Evolutionary conservation across 2,113 vertebrate species (phyloP), one percentile per base, ranked within the genome.

Genomic region (Tachycineta bicolor): DNA sequence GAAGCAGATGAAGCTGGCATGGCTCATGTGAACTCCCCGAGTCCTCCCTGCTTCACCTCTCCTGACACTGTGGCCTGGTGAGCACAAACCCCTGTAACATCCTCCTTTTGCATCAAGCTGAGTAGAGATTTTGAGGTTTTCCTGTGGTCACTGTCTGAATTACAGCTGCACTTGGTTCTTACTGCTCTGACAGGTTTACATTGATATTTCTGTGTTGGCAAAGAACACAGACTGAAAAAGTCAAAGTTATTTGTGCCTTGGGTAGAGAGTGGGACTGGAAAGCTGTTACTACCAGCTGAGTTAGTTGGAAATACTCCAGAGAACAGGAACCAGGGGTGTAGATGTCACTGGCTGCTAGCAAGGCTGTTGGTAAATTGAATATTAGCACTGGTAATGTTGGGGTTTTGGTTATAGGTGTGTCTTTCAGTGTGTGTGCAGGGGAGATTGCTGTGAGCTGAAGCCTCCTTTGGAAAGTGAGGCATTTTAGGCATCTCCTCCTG

Each of bases 71-170:
- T 93, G 89, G 34, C 83, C 73, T 14, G 2, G 43, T 86, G 34
- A 78, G 69, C 84, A 43, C 59, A 87, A 53, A 79, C 78, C 70
- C 89, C 82, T 89, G 25, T 46, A 9, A 67, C 55, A 63, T 77
- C 79, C 52, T 79, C 33, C 39, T n/a, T 83, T 83, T 78, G 44
- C 76, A 19, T 83, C 84, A 46, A 49, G 43, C 87, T 63, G 84
- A 84, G 79, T 22, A 37, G 90, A 86, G 87, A 96, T 92, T 94
- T 94, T 86, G 88, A 88, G 94, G 94, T 96, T 95, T 96, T 96
- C 88, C 93, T 96, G 92, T 96, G 95, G 93, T 94, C 90, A 81
- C 75, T 90, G 79, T 52, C 44, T 73, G 83, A 85, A 58, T 79
- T 87, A 58, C 79, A 90, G 84, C 89, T 80, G 75, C 50, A 9